These are phyloP conservation scores for Strigops habroptila DNA, from an alignment of 2,113 vertebrate genomes.

Conservation along the genomic window DNA sequence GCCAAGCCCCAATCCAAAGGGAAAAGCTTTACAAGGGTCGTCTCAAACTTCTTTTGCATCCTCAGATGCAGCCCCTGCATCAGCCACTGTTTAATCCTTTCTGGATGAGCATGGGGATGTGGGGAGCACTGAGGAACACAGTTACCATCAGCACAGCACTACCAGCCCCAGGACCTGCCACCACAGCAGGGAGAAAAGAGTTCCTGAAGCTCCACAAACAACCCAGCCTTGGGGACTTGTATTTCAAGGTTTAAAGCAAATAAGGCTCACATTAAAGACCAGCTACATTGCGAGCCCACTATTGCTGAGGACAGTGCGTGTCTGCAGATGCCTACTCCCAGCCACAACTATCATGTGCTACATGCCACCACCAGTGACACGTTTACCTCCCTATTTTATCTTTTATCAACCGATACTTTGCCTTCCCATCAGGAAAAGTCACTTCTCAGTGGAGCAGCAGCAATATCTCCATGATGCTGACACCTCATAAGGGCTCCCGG, in stretches of 20 bases:
- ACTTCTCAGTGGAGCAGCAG: neutral
- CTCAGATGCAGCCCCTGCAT: neutral
- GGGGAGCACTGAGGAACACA: neutral
- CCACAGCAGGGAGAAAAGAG: neutral
- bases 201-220: slow-evolving; percentile 69
- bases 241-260: slow-evolving; percentile 72
- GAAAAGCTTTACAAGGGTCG: neutral
- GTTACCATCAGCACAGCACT: neutral
- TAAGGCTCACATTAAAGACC: slow-evolving; percentile 63
- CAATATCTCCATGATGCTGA: neutral
- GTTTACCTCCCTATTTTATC: slow-evolving; percentile 18
- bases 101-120: neutral
- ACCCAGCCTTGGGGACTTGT: slow-evolving; percentile 64
- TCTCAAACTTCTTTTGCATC: neutral
- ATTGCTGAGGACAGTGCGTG: neutral
- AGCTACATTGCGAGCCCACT: neutral
- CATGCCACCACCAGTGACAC: neutral
- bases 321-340: neutral
- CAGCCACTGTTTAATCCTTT: neutral
- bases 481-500: slow-evolving; percentile 4
- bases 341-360: neutral
- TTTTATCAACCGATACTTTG: neutral
- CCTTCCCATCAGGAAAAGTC: slow-evolving; percentile 26
- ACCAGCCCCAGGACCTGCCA: neutral
- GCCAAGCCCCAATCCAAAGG: accelerated